Conservation (phyloP, 2,888 invertebrate species). For the Plagiodera versicolora region DNA sequence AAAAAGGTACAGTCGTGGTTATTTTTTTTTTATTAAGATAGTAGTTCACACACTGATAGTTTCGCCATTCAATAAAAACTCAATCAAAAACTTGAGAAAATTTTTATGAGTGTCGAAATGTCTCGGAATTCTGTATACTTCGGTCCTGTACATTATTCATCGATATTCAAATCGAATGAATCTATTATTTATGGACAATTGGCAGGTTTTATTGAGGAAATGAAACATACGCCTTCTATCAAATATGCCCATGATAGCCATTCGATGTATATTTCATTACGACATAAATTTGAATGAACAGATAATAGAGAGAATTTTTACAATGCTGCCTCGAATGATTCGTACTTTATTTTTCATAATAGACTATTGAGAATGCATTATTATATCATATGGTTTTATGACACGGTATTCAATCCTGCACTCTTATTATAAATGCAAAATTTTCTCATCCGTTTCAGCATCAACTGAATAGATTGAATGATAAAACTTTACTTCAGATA, state of each 20-base stretch:
- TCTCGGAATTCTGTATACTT: background rate
- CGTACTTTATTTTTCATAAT: too few relatives aligned
- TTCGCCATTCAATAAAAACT: too few relatives aligned
- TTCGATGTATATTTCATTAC: background rate
- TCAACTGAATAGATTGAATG: too few relatives aligned
- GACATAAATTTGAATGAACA: background rate
- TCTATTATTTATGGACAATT: conserved; percentile 5
- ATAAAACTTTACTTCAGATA: too few relatives aligned
- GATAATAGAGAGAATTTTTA: background rate
- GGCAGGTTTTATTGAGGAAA: conserved; percentile 9
- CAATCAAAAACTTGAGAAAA: too few relatives aligned
- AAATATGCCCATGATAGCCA: background rate
- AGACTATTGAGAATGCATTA: background rate
- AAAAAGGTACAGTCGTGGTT: too few relatives aligned
- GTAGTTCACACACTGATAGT: too few relatives aligned
- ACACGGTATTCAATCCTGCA: too few relatives aligned
- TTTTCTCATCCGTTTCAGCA: too few relatives aligned
- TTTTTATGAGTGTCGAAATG: background rate
- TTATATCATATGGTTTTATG: background rate
- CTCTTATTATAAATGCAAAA: too few relatives aligned
- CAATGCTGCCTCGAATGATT: background rate
- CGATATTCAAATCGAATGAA: conserved; percentile 11
- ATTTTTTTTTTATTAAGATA: too few relatives aligned
- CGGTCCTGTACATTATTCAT: background rate
- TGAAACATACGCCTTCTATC: background rate